phyloP scores from a whole-genome alignment of 1,140 invertebrate species.

The Bicyclus anynana region DNA sequence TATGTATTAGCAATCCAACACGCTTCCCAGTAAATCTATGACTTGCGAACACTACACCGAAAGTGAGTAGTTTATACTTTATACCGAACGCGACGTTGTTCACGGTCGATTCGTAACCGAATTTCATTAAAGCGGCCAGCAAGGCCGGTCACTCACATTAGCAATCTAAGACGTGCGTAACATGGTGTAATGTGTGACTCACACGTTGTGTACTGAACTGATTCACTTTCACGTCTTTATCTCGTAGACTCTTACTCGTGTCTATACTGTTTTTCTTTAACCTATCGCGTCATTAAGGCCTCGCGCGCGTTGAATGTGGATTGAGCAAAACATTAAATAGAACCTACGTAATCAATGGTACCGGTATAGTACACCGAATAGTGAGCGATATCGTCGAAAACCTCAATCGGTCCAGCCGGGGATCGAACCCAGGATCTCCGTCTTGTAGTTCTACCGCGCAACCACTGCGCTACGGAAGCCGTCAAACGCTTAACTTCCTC shows the following conservation, averaged over 20 bases:
- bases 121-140: slow-evolving; percentile 22
- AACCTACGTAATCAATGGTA: too few relatives aligned
- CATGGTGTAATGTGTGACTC: slow-evolving; percentile 42
- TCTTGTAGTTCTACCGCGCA: too few relatives aligned
- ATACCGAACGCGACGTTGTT: neutral
- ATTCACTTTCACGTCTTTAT: slow-evolving; percentile 38
- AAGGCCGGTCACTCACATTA: slow-evolving; percentile 53
- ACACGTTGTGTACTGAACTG: slow-evolving; percentile 15
- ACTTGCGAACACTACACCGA: neutral
- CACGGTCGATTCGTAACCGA: slow-evolving; percentile 10
- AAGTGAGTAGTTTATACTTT: neutral
- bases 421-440: too few relatives aligned
- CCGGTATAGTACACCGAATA: too few relatives aligned
- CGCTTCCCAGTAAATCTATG: neutral
- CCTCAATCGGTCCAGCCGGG: too few relatives aligned
- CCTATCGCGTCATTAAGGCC: neutral
- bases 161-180: slow-evolving; percentile 39
- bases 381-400: too few relatives aligned
- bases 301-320: too few relatives aligned
- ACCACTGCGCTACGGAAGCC: too few relatives aligned
- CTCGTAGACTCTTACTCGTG: neutral
- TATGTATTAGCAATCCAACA: neutral
- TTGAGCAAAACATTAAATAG: too few relatives aligned
- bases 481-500: too few relatives aligned
- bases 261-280: slow-evolving; percentile 8